These are phyloP conservation scores for Xenentodon cancila DNA, from an alignment of 2,797 vertebrate genomes.

Conservation along the genomic window DNA sequence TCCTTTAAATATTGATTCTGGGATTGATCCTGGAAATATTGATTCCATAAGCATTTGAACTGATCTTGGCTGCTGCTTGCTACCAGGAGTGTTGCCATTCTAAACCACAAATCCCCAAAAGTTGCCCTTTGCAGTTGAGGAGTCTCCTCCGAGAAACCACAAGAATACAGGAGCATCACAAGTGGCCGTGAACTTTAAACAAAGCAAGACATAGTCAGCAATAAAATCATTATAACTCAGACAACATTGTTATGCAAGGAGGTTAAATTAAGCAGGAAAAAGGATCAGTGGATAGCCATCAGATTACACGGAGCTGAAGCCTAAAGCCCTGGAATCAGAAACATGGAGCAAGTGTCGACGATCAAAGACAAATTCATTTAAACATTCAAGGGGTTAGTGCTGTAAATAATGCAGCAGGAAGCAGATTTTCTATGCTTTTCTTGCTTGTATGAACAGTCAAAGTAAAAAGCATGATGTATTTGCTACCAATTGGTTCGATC, in stretches of 20 bases:
- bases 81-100: constrained; percentile 17
- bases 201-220: constrained; percentile 55
- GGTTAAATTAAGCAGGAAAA: constrained; percentile 38
- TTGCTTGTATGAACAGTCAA: not conserved
- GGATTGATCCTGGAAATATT: too few species aligned
- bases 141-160: constrained; percentile 49
- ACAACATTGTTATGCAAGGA: constrained; percentile 52
- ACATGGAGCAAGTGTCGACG: constrained; percentile 33
- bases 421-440: constrained; percentile 67
- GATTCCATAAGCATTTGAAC: not conserved
- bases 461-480: not conserved
- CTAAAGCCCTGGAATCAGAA: constrained; percentile 66
- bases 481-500: too few species aligned
- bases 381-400: constrained; percentile 53
- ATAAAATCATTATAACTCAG: constrained; percentile 47
- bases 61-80: constrained; percentile 2
- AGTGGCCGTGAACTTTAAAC: constrained; percentile 69
- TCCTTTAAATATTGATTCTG: too few species aligned
- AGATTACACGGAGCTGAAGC: constrained; percentile 43
- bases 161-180: constrained; percentile 55
- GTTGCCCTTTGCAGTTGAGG: constrained; percentile 42
- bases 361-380: constrained; percentile 29
- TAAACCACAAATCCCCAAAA: constrained; percentile 20
- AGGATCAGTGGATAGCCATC: constrained; percentile 49
- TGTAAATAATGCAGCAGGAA: constrained; percentile 29